Base-by-base conservation (phyloP, 2,113 vertebrate species). In the Collichthys lucidus region DNA sequence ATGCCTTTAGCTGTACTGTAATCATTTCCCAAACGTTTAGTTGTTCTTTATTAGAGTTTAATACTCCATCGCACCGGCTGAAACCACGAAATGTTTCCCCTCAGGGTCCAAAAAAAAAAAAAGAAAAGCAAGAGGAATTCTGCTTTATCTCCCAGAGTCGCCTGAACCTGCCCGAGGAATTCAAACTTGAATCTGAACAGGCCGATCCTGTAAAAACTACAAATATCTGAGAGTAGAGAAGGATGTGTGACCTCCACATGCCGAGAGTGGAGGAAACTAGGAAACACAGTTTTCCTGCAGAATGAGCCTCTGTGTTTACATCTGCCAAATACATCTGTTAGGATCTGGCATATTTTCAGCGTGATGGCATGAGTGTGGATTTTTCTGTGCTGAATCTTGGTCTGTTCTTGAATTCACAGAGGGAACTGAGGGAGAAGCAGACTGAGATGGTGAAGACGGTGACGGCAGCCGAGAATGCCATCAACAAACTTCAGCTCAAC, bases 401-500 rank as follows among this genome's bases (percentile, higher is more conserved):
- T 61, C n/a, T 60, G 14, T 42, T 47, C 4, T 31, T 46, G 0
- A 78, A 5, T 88, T 71, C 56, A 16, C 80, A 97, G 96, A 91
- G 72, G 19, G 95, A 98, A 72, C 94, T 96, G 67, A 88, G 59
- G 67, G 82, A 92, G 24, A 95, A 93, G 44, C 86, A 92, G 80
- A 24, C 57, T 0, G 94, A 96, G 47, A 93, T 95, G 55, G 65
- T 92, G 53, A 94, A 92, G 91, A 97, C 95, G 46, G 68, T 93
- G 57, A 94, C 89, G 0, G 88, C 94, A 1, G 96, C 95, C 4
- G 96, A 96, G 84, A 96, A 96, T 0, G 94, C 95, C 86, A 95
- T 97, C 52, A 85, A 91, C 86, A 96, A 96, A 74, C 94, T 97
- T n/a, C 94, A 98, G 65, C 91, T 87, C 66, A 96, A 96, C 86